Evolutionary conservation across 2,888 invertebrate genomes (phyloP), one percentile per base, ranked within the genome.

Genomic region (Sepiola atlantica): DNA sequence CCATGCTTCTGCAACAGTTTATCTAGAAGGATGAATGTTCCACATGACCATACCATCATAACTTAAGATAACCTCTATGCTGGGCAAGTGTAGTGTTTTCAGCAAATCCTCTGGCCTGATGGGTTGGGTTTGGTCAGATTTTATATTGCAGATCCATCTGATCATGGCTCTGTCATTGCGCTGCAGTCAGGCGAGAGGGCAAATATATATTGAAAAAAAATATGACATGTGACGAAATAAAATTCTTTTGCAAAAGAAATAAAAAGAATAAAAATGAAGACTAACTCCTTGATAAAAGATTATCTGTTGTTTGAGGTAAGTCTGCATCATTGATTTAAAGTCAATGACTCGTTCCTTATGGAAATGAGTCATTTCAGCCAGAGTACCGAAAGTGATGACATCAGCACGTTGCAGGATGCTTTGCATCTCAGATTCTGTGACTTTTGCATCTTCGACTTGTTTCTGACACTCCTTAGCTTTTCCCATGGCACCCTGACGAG

Each of bases 331-430:
- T 94, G 98, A 98, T 96, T 98, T 98, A 96, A 99, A 98, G 97
- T 99, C 99, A 91, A 98, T 98, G 93, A 98, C 98, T 95, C 99
- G 98, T 97, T 99, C 99, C 55, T 98, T 97, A 97, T 99, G 99
- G 97, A 99, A 99, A 97, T 99, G 99, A 96, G 98, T 98, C 96
- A 99, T 98, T 98, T 99, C 99, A 94, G 99, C 99, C 97, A 99
- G 98, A 95, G 99, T 98, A 3, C 99, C 98, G 97, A 99, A 99
- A 0, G 99, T 99, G 96, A 99, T 98, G 32, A 99, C 98, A 97
- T 99, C 99, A 0, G 99, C 98, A 96, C 99, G 98, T 95, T 98
- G 98, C 95, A 98, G 98, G 24, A 99, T 98, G 97, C 98, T 98
- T 95, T 98, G 98, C 95, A 99, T 98, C 96, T 99, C 98, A 35